Evolutionary conservation across 2,113 vertebrate species (phyloP).

Genomic region (Chloroceryle aenea): DNA sequence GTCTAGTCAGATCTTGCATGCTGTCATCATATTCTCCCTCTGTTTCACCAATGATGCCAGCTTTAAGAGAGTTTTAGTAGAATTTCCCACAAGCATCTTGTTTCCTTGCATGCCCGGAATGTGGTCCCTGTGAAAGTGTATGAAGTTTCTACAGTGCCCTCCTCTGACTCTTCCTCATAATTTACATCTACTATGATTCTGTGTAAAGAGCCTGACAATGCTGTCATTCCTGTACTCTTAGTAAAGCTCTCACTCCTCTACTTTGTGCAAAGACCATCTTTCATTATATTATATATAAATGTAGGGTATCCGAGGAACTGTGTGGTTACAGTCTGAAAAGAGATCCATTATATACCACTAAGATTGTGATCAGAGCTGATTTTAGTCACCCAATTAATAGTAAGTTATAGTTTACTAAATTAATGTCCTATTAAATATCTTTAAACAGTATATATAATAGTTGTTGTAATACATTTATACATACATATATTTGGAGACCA

Average conservation of each 20-base stretch:
- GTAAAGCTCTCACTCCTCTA: not conserved
- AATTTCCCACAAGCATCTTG: not conserved
- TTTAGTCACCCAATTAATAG: not conserved
- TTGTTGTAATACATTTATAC: not conserved
- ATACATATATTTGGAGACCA: not conserved
- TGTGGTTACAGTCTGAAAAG: not conserved
- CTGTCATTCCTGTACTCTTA: not conserved
- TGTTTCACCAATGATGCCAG: not conserved
- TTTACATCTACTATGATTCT: not conserved
- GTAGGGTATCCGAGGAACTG: not conserved
- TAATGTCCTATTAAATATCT: not conserved
- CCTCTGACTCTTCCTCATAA: not conserved
- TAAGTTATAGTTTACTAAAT: not conserved
- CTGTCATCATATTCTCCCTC: not conserved
- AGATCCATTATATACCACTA: not conserved
- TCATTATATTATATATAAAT: too few species aligned
- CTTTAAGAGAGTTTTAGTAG: not conserved
- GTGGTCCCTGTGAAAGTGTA: not conserved
- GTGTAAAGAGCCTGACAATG: not conserved
- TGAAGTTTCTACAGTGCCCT: not conserved
- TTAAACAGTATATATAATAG: not conserved
- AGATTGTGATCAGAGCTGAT: not conserved
- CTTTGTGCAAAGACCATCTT: not conserved
- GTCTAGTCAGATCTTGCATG: not conserved
- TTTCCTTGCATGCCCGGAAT: not conserved